A percentile compares a stretch with the other conserved stretches of the same genome.
phyloP scores from a whole-genome alignment of 2,888 invertebrate species.

The Dryobotodes eremita region DNA sequence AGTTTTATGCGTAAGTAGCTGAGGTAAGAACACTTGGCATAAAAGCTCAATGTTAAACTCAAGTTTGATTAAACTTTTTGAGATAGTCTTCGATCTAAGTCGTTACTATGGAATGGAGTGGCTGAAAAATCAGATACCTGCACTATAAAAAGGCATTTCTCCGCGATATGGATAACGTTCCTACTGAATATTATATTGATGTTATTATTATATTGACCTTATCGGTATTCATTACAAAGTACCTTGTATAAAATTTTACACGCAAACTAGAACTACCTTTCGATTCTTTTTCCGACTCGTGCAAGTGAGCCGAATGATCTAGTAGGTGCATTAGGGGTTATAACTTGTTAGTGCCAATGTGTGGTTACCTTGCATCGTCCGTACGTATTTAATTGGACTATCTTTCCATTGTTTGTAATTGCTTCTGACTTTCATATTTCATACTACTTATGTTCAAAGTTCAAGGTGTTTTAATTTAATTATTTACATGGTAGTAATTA shows the following conservation, averaged over 20 bases:
- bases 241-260: conserved; percentile 8
- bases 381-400: conserved; percentile 28
- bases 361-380: conserved; percentile 31
- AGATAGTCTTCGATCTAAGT: conserved; percentile 41
- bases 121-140: conserved; percentile 36
- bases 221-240: conserved; percentile 4
- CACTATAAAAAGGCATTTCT: conserved; percentile 13
- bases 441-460: not conserved
- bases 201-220: not conserved
- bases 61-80: conserved; percentile 51
- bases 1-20: conserved; percentile 42
- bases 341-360: conserved; percentile 50
- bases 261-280: not conserved
- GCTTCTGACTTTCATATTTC: conserved; percentile 17
- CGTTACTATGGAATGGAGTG: conserved; percentile 50
- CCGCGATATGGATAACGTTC: not conserved
- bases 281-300: conserved; percentile 13
- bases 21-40: conserved; percentile 47
- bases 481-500: not conserved
- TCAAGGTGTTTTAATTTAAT: conserved; percentile 4
- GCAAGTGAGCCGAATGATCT: conserved; percentile 22
- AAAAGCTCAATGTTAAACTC: conserved; percentile 56
- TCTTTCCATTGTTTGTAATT: conserved; percentile 36
- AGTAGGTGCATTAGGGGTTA: conserved; percentile 17
- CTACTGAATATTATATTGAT: not conserved